phyloP scores from a whole-genome alignment of 1,140 invertebrate genomes.

The Rhagoletis zephyria region DNA sequence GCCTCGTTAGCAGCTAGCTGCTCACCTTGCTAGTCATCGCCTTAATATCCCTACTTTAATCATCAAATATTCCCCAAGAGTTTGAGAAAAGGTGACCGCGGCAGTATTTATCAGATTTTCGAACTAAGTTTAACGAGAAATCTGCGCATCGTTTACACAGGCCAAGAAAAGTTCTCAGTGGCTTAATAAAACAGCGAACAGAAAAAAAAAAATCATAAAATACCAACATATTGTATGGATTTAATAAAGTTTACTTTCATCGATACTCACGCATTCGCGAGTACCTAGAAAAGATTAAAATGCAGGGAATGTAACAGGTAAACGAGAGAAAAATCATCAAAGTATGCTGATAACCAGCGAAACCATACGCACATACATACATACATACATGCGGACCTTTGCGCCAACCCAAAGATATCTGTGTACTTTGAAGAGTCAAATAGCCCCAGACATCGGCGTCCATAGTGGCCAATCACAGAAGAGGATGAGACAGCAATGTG shows the following conservation, averaged over 20 bases:
- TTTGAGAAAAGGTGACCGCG: not conserved
- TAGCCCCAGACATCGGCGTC: not conserved
- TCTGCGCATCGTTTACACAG: not conserved
- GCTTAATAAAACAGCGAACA: conserved; percentile 2
- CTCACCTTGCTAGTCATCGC: not conserved
- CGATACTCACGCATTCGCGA: not conserved
- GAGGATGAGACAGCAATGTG: not conserved
- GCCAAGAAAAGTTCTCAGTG: not conserved
- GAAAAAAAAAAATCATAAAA: conserved; percentile 11
- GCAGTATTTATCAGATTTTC: not conserved
- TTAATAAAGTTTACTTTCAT: conserved; percentile 35
- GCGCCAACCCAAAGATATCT: not conserved
- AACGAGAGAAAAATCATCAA: not conserved
- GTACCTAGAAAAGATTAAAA: not conserved
- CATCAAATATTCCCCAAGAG: not conserved
- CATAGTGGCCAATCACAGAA: not conserved
- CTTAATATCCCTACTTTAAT: conserved; percentile 1
- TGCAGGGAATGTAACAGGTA: not conserved
- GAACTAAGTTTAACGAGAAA: not conserved
- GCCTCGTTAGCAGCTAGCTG: not conserved
- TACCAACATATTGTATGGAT: conserved; percentile 8
- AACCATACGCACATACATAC: not conserved
- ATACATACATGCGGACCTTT: not conserved
- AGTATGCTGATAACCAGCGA: conserved; percentile 3
- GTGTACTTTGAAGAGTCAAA: not conserved